Conservation (phyloP, 30 jellyfish, hydroid and myxozoan genomes). For the Hydractinia symbiolongicarpus region DNA sequence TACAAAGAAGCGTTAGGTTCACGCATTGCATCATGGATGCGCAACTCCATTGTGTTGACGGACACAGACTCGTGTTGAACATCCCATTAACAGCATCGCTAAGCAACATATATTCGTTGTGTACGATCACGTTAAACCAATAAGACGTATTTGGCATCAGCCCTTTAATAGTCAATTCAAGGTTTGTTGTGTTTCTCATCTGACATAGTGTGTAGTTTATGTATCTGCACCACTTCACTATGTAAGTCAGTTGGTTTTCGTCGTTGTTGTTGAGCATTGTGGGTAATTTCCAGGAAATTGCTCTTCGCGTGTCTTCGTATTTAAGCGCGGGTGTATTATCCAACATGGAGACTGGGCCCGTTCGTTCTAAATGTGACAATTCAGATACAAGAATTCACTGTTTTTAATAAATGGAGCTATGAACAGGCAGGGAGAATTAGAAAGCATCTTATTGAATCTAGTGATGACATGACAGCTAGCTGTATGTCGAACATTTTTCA, state of each 20-base stretch:
- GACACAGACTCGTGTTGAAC: conserved; percentile 15
- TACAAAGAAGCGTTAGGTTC: background rate
- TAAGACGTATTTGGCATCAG: conserved; percentile 7
- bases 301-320: background rate
- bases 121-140: conserved; percentile 12
- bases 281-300: conserved; percentile 13
- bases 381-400: no score
- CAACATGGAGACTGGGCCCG: background rate
- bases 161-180: background rate
- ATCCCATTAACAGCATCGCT: conserved; percentile 16
- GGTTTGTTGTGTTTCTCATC: conserved; percentile 6
- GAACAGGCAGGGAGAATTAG: no score
- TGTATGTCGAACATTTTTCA: no score
- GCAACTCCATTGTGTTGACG: conserved; percentile 5
- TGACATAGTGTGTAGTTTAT: background rate
- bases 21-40: conserved; percentile 1
- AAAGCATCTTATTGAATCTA: no score
- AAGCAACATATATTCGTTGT: conserved; percentile 2
- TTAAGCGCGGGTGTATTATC: background rate
- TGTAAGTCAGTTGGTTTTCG: background rate
- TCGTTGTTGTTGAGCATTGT: background rate
- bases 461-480: no score
- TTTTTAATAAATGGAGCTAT: no score
- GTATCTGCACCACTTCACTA: conserved; percentile 6
- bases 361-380: background rate